Conservation (phyloP, 2,888 invertebrate species). For the Drosophila trichaetosa region DNA sequence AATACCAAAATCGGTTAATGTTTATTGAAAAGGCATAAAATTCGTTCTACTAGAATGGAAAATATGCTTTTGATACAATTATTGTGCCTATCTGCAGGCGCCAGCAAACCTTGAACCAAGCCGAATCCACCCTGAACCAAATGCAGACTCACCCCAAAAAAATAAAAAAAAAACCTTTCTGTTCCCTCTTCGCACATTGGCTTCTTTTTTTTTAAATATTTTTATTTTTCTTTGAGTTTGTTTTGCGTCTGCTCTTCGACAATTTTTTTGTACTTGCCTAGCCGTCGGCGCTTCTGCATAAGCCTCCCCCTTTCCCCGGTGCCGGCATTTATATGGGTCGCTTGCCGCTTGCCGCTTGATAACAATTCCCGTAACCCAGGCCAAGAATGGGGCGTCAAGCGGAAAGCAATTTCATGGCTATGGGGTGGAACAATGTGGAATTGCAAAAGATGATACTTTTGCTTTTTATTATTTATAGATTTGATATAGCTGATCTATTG, state of each 20-base stretch:
- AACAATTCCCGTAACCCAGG: conserved; percentile 54
- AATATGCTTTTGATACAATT: conserved; percentile 85
- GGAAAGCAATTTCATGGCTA: conserved; percentile 81
- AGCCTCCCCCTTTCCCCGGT: conserved; percentile 15
- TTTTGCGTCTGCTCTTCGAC: conserved; percentile 55
- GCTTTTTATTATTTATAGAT: conserved; percentile 39
- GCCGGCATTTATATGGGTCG: conserved; percentile 74
- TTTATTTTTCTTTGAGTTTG: conserved; percentile 61
- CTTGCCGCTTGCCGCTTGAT: conserved; percentile 57
- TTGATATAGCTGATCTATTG: conserved; percentile 29
- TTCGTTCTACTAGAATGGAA: conserved; percentile 85
- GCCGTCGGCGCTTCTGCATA: conserved; percentile 28
- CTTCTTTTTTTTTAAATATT: conserved; percentile 35
- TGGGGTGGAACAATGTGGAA: conserved; percentile 66
- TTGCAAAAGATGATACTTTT: conserved; percentile 33
- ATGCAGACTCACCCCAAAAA: conserved; percentile 37
- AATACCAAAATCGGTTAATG: conserved; percentile 85
- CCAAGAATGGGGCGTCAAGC: conserved; percentile 44
- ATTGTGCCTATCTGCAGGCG: conserved; percentile 79
- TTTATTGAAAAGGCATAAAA: conserved; percentile 86
- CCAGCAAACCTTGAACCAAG: conserved; percentile 50
- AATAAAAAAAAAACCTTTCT: conserved; percentile 17
- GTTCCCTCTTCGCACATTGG: conserved; percentile 44
- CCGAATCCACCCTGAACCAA: conserved; percentile 54
- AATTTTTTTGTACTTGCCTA: conserved; percentile 30